Percentiles rank a stretch among this genome's conserved stretches.
phyloP scores from a whole-genome alignment of 2,888 invertebrate species.

The Galeopsomyia nigrocyanea region DNA sequence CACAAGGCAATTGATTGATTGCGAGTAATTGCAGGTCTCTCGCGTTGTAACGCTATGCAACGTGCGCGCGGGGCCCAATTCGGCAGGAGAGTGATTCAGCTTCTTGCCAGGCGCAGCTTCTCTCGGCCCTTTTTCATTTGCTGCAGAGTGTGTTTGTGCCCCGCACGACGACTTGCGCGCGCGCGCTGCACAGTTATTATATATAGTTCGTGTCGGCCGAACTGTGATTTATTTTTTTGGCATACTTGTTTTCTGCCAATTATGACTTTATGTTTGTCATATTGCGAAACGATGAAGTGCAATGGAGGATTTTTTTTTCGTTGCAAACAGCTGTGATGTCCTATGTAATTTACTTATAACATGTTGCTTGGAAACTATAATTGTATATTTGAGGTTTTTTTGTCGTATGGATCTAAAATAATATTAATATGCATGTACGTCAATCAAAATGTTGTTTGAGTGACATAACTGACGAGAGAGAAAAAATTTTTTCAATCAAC shows the following conservation, averaged over 20 bases:
- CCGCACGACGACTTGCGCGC: conserved; percentile 13
- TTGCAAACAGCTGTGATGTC: too few relatives aligned
- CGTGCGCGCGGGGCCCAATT: conserved; percentile 11
- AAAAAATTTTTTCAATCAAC: too few relatives aligned
- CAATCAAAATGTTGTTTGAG: too few relatives aligned
- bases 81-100: conserved; percentile 22
- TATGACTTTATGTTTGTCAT: not conserved
- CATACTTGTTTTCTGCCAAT: not conserved
- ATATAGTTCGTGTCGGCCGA: not conserved
- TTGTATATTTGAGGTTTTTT: too few relatives aligned
- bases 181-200: not conserved
- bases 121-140: conserved; percentile 3
- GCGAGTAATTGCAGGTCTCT: conserved; percentile 24
- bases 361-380: too few relatives aligned
- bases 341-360: too few relatives aligned
- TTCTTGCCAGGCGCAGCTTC: not conserved
- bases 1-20: conserved; percentile 34
- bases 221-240: conserved; percentile 7
- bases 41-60: not conserved
- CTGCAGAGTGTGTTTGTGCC: not conserved
- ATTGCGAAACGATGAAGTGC: too few relatives aligned
- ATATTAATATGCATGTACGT: too few relatives aligned
- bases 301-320: too few relatives aligned
- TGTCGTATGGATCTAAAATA: too few relatives aligned
- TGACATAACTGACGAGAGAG: too few relatives aligned